Evolutionary conservation across 1,140 invertebrate species (phyloP).

Genomic region (Drosophila athabasca): DNA sequence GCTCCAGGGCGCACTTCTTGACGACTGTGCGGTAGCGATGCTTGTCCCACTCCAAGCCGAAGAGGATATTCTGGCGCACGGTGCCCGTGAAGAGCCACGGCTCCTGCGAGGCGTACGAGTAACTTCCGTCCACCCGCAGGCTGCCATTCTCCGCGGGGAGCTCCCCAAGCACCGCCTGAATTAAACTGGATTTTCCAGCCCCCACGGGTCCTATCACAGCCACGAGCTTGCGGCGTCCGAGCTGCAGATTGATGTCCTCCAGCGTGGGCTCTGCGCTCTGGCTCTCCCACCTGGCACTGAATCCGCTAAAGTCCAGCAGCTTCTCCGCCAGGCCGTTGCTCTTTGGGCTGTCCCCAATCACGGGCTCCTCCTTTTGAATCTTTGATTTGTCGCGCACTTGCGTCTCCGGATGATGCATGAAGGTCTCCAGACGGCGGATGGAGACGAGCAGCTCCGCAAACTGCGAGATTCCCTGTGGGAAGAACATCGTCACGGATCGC

Average conservation of each 20-base stretch:
- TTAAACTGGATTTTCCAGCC: conserved; percentile 85
- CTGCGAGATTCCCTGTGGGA: conserved; percentile 86
- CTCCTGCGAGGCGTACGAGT: conserved; percentile 74
- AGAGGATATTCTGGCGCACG: conserved; percentile 90
- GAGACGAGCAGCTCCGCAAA: conserved; percentile 88
- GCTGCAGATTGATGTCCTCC: conserved; percentile 57
- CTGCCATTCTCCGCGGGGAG: conserved; percentile 46
- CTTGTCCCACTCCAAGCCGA: conserved; percentile 87
- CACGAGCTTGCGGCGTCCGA: conserved; percentile 85
- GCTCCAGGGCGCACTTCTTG: conserved; percentile 86
- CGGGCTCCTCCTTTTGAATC: conserved; percentile 9
- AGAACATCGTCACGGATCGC: conserved; percentile 89
- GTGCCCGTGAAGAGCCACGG: conserved; percentile 85
- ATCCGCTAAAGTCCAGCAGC: conserved; percentile 58
- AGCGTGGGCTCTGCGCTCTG: conserved; percentile 53
- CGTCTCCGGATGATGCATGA: conserved; percentile 88
- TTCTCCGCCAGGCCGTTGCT: conserved; percentile 35
- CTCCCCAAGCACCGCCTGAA: conserved; percentile 84
- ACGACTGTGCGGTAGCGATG: conserved; percentile 86
- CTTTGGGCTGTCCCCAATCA: conserved; percentile 46
- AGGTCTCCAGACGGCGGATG: conserved; percentile 87
- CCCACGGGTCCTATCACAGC: conserved; percentile 88
- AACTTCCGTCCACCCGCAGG: conserved; percentile 55
- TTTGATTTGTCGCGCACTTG: conserved; percentile 53
- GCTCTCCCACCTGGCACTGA: conserved; percentile 65